Conservation (phyloP, 64 coral and sea anemone species). For the Porites lutea region DNA sequence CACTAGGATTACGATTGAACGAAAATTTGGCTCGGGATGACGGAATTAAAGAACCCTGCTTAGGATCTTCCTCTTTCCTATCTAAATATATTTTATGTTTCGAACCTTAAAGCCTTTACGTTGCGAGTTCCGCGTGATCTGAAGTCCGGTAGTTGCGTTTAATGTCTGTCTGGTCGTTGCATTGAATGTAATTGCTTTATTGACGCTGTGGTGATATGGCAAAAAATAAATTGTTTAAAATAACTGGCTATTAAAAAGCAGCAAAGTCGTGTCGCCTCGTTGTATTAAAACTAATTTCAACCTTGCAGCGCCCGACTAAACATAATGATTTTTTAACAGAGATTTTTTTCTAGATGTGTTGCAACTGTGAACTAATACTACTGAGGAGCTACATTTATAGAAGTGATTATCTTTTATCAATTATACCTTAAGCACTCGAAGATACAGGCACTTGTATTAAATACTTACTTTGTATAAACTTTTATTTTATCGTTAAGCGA, state of each 20-base stretch:
- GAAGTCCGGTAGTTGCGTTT: background rate
- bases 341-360: background rate
- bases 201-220: background rate
- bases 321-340: conserved; percentile 12
- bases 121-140: background rate
- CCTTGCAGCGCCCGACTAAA: background rate
- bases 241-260: conserved; percentile 4
- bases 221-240: conserved; percentile 6
- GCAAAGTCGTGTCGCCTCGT: background rate
- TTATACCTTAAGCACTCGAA: no score
- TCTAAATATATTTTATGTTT: no score
- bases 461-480: no score
- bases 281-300: background rate
- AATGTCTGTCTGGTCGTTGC: background rate
- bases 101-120: background rate
- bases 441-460: no score
- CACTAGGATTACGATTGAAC: no score
- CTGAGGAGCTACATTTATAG: background rate
- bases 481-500: no score
- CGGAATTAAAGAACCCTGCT: no score
- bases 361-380: background rate
- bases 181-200: conserved; percentile 7
- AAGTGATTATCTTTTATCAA: background rate
- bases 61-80: no score
- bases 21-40: no score